phyloP scores from a whole-genome alignment of 2,797 vertebrate genomes.

The Spinus pinus region DNA sequence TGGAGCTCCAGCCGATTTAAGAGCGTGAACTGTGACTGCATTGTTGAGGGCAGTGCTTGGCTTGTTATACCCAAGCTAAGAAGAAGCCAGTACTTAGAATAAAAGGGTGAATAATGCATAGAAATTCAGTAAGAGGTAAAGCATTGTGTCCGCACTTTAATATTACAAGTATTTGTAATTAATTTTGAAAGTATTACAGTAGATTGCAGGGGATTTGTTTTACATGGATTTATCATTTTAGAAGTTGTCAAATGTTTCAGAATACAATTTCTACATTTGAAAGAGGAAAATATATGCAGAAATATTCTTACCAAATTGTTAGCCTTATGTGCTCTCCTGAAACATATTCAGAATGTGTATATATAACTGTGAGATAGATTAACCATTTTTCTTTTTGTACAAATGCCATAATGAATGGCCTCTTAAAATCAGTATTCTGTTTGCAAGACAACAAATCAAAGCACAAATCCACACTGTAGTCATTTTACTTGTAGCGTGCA shows the following conservation, averaged over 20 bases:
- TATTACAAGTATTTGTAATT: background rate
- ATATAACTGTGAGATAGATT: background rate
- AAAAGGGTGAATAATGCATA: background rate
- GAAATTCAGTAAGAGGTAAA: background rate
- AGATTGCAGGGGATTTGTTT: background rate
- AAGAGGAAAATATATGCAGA: background rate
- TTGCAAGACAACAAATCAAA: constrained; percentile 22
- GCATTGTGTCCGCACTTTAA: background rate
- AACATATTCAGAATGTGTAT: background rate
- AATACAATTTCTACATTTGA: background rate
- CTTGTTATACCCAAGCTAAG: background rate
- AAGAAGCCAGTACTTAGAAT: background rate
- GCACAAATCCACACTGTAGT: background rate
- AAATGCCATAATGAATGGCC: background rate
- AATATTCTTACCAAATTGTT: background rate
- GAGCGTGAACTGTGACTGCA: constrained; percentile 33
- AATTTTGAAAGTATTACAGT: background rate
- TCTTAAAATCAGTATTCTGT: constrained; percentile 13
- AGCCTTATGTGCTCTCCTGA: background rate
- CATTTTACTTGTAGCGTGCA: background rate
- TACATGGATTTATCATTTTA: fast-evolving
- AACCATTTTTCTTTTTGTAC: background rate
- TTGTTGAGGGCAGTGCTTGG: constrained; percentile 13
- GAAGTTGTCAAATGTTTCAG: background rate
- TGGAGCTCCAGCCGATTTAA: background rate